phyloP scores from a whole-genome alignment of 2,888 invertebrate genomes.

The Thereva unica region DNA sequence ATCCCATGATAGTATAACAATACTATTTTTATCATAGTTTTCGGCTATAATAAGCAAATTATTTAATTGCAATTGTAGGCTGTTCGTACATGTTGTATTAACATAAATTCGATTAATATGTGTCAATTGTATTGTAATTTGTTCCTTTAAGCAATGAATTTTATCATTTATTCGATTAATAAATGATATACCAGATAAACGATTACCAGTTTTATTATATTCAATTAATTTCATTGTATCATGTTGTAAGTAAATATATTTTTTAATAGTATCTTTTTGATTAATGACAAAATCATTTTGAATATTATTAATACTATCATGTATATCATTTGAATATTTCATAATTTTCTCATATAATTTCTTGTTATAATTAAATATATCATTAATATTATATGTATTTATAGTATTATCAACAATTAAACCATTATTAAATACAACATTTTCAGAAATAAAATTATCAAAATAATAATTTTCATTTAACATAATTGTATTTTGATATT shows the following conservation, averaged over 20 bases:
- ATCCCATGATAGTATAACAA: background rate
- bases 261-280: background rate
- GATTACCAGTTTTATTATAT: background rate
- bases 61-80: background rate
- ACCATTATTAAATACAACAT: background rate
- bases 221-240: background rate
- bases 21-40: background rate
- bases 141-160: background rate
- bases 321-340: background rate
- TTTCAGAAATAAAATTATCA: background rate
- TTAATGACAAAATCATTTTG: background rate
- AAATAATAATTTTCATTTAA: background rate
- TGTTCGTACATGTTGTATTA: too few species aligned
- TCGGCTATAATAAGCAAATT: background rate
- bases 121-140: too few species aligned
- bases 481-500: background rate
- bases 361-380: background rate
- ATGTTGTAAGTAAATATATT: slow-evolving; percentile 6
- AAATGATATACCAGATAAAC: background rate
- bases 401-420: background rate
- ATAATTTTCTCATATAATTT: background rate
- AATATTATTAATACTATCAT: background rate
- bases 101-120: too few species aligned
- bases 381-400: background rate
- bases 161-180: background rate